Conservation (phyloP, 2,888 invertebrate genomes). For the Tetheella fluctuosa region DNA sequence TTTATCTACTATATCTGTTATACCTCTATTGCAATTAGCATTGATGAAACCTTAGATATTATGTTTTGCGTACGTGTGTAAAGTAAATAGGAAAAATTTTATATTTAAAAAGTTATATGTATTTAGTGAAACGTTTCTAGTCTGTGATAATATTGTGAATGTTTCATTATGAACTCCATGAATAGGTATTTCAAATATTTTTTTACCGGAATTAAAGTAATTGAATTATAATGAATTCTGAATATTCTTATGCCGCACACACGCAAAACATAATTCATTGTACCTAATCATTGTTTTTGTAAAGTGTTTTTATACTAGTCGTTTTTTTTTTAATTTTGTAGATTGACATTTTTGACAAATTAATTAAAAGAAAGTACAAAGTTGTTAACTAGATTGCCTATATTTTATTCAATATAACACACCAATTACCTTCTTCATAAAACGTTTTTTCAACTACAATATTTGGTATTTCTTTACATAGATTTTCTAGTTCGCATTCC, state of each 20-base stretch:
- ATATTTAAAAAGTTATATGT: background rate
- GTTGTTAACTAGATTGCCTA: conserved; percentile 42
- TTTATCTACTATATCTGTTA: conserved; percentile 92
- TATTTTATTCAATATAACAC: conserved; percentile 75
- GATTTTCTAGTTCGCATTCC: conserved; percentile 89
- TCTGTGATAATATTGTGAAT: conserved; percentile 7
- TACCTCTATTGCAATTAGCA: conserved; percentile 92
- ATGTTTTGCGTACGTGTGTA: background rate
- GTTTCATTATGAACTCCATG: conserved; percentile 5
- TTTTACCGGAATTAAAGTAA: background rate
- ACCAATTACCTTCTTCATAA: conserved; percentile 99
- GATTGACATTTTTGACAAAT: conserved; percentile 48
- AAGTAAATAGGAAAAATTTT: background rate
- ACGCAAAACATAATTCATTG: conserved; percentile 36
- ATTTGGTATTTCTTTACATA: conserved; percentile 83
- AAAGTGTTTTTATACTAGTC: conserved; percentile 53
- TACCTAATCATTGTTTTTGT: conserved; percentile 47
- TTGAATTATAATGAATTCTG: background rate
- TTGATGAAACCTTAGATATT: conserved; percentile 82
- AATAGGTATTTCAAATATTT: background rate
- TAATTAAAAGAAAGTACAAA: conserved; percentile 61
- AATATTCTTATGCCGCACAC: conserved; percentile 27
- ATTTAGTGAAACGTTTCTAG: conserved; percentile 9
- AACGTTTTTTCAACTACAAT: conserved; percentile 87
- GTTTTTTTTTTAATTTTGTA: conserved; percentile 60